Evolutionary conservation across 2,113 vertebrate genomes (phyloP).

Genomic region (Chroicocephalus ridibundus): DNA sequence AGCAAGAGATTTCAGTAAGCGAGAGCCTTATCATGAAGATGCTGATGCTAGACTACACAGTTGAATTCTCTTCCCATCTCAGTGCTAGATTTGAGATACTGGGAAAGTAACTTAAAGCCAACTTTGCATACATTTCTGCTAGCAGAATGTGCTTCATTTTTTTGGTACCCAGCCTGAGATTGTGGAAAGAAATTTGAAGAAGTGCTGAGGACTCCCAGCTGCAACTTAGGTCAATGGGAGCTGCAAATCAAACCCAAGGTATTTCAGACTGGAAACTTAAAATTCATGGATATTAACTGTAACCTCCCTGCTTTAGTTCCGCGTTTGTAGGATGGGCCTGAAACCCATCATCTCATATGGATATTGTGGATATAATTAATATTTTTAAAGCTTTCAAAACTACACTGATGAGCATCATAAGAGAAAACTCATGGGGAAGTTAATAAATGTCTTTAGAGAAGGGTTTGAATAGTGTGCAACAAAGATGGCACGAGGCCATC

Average conservation of each 20-base stretch:
- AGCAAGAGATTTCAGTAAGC: not conserved
- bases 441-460: conserved; percentile 15
- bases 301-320: not conserved
- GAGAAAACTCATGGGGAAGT: not conserved
- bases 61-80: not conserved
- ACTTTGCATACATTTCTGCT: not conserved
- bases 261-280: not conserved
- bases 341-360: not conserved
- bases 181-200: not conserved
- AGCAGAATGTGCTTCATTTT: not conserved
- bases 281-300: not conserved
- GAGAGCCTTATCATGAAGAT: not conserved
- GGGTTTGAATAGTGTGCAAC: conserved; percentile 9
- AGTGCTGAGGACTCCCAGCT: not conserved
- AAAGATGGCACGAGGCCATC: conserved; percentile 57
- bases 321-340: not conserved
- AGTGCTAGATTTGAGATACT: not conserved
- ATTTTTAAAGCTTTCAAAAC: conserved; percentile 18
- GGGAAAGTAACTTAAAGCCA: not conserved
- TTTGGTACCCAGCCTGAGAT: not conserved
- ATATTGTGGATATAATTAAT: not conserved
- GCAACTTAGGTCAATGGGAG: not conserved
- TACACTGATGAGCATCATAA: not conserved
- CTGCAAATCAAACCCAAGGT: not conserved
- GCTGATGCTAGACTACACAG: not conserved